A percentile compares a stretch with the other conserved stretches of the same genome.
These are phyloP conservation scores for Abscondita cerata DNA, from an alignment of 2,888 invertebrate genomes.

Conservation along the genomic window DNA sequence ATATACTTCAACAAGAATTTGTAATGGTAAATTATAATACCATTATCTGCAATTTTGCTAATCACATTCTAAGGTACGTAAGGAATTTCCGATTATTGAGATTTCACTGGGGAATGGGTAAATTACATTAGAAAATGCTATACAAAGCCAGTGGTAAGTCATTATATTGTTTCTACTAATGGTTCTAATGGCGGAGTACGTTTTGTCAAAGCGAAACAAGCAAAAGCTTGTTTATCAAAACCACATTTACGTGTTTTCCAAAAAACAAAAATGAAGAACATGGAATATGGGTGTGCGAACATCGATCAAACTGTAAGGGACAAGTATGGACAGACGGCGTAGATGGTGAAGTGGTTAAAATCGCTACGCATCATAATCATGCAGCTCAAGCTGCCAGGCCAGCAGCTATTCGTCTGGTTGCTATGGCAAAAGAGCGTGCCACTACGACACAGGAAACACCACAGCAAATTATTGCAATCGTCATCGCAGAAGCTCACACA, in stretches of 20 bases:
- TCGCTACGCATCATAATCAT: slow-evolving; percentile 7
- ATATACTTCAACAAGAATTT: too few relatives aligned
- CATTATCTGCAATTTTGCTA: too few relatives aligned
- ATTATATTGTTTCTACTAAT: neutral
- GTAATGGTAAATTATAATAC: too few relatives aligned
- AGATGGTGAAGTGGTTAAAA: slow-evolving; percentile 5
- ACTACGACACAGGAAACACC: too few relatives aligned
- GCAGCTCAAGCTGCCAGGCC: slow-evolving; percentile 2
- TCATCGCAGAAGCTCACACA: slow-evolving; percentile 6
- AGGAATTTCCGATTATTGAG: too few relatives aligned
- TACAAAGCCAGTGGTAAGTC: too few relatives aligned
- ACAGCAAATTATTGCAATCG: slow-evolving; percentile 12
- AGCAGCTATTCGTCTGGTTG: slow-evolving; percentile 14
- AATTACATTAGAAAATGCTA: too few relatives aligned
- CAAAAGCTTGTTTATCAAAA: neutral
- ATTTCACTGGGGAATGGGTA: too few relatives aligned
- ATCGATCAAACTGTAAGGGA: neutral
- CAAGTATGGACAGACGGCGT: neutral
- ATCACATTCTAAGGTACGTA: too few relatives aligned
- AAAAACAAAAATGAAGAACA: neutral
- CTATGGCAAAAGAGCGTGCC: slow-evolving; percentile 8
- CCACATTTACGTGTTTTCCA: neutral
- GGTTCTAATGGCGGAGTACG: neutral
- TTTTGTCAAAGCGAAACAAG: neutral
- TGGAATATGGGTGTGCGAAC: neutral